A percentile compares a stretch with the other conserved stretches of the same genome.
phyloP scores from a whole-genome alignment of 2,888 invertebrate species.

The Fragum sueziense region DNA sequence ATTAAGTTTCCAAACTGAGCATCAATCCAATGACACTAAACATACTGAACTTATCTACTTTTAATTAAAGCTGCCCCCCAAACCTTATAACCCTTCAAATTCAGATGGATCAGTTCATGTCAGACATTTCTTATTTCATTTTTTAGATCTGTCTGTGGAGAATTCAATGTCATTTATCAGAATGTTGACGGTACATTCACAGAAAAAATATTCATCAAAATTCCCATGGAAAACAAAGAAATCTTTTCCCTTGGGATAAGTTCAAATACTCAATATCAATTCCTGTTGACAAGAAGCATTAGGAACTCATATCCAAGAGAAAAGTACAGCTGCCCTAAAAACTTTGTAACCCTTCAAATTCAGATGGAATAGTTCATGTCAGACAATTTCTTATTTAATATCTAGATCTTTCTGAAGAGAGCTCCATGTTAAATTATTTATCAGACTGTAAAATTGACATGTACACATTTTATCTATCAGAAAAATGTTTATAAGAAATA shows the following conservation, averaged over 20 bases:
- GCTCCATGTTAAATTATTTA: constrained; percentile 4
- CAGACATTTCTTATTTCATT: constrained; percentile 10
- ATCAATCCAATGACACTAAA: neutral
- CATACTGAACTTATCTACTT: neutral
- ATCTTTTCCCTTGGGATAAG: neutral
- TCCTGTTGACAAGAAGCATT: neutral
- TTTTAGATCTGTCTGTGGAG: neutral
- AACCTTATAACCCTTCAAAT: neutral
- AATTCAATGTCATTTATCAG: constrained; percentile 1
- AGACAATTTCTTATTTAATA: constrained; percentile 1
- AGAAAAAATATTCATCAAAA: no score
- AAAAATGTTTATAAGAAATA: no score
- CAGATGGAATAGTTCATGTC: constrained; percentile 5
- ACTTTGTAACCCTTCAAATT: neutral
- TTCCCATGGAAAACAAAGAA: no score
- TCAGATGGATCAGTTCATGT: constrained; percentile 7
- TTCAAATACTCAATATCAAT: neutral
- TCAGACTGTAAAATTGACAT: no score
- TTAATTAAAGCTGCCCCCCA: neutral
- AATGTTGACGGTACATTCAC: no score
- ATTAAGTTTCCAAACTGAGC: neutral
- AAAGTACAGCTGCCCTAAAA: neutral
- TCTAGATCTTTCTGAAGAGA: neutral
- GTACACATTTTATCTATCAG: no score
- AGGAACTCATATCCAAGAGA: neutral